Conservation (phyloP, 2,113 vertebrate species). For the Pithys albifrons region DNA sequence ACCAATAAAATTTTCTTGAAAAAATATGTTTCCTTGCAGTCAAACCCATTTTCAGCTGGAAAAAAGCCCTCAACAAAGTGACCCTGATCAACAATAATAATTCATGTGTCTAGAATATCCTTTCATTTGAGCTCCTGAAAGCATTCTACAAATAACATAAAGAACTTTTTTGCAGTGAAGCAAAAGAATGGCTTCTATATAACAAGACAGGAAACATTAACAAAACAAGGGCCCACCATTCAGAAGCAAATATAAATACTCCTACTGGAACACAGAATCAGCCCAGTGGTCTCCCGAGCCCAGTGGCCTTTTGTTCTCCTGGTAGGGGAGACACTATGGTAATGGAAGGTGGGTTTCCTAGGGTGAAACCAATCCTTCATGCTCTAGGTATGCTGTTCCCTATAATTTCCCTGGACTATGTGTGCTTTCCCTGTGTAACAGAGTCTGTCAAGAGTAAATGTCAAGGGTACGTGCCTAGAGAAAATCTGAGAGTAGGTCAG, state of each 20-base stretch:
- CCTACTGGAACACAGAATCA: neutral
- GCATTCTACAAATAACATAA: neutral
- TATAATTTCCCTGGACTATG: neutral
- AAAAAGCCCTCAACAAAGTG: neutral
- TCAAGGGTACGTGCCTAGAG: neutral
- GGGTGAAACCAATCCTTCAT: neutral
- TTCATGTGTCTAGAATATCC: neutral
- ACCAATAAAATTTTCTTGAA: neutral
- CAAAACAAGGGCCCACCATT: neutral
- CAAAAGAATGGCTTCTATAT: neutral
- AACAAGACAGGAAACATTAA: neutral
- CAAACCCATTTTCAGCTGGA: neutral
- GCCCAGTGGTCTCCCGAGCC: neutral
- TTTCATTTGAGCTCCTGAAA: neutral
- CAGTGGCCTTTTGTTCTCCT: neutral
- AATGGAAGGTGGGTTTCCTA: neutral
- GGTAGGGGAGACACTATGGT: accelerated
- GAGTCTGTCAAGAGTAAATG: neutral
- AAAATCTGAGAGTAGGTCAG: neutral
- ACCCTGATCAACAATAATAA: neutral
- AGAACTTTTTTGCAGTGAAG: neutral
- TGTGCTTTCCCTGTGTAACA: neutral
- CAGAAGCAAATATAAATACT: neutral
- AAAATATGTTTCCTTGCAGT: neutral
- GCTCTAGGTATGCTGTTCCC: neutral